Conservation (phyloP, 2,797 vertebrate genomes). For the Hypotaenidia philippensis region DNA sequence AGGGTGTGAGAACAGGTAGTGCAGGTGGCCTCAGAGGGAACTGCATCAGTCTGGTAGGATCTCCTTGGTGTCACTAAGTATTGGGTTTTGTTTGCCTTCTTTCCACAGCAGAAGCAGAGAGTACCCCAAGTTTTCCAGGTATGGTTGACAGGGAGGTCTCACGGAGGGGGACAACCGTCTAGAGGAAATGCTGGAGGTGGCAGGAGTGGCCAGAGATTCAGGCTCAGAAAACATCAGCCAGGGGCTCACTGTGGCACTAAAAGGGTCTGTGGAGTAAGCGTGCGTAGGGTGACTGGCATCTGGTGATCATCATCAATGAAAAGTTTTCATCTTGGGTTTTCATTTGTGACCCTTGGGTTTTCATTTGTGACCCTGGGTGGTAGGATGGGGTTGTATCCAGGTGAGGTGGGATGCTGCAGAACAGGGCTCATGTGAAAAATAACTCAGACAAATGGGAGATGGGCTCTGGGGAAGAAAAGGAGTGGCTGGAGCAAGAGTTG, state of each 20-base stretch:
- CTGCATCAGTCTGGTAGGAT: not conserved
- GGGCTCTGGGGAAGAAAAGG: not conserved
- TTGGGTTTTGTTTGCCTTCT: too few relatives aligned
- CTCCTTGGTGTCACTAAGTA: not conserved
- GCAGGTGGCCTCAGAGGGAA: not conserved
- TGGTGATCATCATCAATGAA: not conserved
- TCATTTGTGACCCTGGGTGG: fast-evolving
- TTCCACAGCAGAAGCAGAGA: not conserved
- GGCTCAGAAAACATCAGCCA: not conserved
- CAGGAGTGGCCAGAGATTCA: not conserved
- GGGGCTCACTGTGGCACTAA: not conserved
- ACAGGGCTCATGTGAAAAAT: not conserved
- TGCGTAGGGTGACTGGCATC: not conserved
- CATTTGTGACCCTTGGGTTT: fast-evolving
- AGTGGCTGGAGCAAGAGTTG: not conserved
- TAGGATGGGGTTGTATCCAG: not conserved
- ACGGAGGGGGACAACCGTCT: not conserved
- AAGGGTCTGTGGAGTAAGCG: not conserved
- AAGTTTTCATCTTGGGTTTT: not conserved
- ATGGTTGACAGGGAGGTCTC: not conserved
- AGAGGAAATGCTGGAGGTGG: not conserved
- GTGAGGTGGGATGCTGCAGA: not conserved
- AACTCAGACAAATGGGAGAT: not conserved
- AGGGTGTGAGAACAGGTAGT: not conserved
- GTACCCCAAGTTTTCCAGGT: not conserved